phyloP scores from a whole-genome alignment of 2,113 vertebrate genomes.

The Hyaena hyaena region DNA sequence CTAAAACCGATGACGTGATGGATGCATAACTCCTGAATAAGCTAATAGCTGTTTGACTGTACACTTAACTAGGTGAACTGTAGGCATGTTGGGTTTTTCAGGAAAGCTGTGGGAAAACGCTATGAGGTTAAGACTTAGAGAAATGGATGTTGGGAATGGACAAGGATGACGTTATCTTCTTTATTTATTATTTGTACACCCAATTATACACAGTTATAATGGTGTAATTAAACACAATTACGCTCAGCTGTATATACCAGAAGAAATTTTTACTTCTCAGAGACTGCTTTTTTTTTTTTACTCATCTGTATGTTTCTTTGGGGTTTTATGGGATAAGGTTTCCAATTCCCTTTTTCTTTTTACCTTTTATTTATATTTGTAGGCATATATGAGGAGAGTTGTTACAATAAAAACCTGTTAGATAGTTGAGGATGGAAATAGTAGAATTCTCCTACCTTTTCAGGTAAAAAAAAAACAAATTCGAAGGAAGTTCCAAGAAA shows the following conservation, averaged over 20 bases:
- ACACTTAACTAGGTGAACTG: neutral
- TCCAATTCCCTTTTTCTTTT: neutral
- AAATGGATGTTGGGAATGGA: neutral
- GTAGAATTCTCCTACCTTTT: neutral
- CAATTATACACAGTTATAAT: too few species aligned
- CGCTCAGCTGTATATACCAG: neutral
- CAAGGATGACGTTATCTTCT: neutral
- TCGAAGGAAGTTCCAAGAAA: neutral
- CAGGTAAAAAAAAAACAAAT: neutral
- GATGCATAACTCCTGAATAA: neutral
- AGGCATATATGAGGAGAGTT: neutral
- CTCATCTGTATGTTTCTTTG: neutral
- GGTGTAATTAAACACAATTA: neutral
- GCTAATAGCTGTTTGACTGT: neutral
- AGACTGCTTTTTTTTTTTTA: neutral
- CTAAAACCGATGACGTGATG: neutral
- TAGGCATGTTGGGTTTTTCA: neutral
- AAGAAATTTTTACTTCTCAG: neutral
- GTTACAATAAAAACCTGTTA: neutral
- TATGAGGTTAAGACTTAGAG: neutral
- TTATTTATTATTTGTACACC: neutral
- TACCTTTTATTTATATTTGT: neutral
- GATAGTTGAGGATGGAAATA: neutral
- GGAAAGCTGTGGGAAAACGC: neutral
- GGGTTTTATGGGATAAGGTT: neutral